Evolutionary conservation across 2,113 vertebrate species (phyloP).

Genomic region (Macquaria australasica): DNA sequence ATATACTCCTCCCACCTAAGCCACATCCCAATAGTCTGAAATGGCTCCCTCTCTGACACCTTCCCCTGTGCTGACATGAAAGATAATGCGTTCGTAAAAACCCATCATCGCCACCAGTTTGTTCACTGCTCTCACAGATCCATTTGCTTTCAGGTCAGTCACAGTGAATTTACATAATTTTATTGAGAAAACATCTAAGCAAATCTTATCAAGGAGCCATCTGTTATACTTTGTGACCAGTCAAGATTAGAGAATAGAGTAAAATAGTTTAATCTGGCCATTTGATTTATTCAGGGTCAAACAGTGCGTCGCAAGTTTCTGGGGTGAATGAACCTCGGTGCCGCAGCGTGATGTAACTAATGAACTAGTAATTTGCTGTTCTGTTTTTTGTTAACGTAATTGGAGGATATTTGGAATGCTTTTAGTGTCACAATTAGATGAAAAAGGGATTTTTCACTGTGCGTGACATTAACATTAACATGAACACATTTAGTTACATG

Average conservation of each 20-base stretch:
- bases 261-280: slow-evolving; percentile 31
- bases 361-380: slow-evolving; percentile 8
- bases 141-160: slow-evolving; percentile 57
- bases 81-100: slow-evolving; percentile 30
- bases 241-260: slow-evolving; percentile 45
- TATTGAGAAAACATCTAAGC: slow-evolving; percentile 54
- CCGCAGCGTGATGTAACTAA: background rate
- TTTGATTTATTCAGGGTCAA: slow-evolving; percentile 33
- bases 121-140: slow-evolving; percentile 55
- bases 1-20: slow-evolving; percentile 4
- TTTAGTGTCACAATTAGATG: slow-evolving; percentile 12
- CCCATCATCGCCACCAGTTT: slow-evolving; percentile 25
- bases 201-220: slow-evolving; percentile 54
- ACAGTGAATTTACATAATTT: slow-evolving; percentile 47
- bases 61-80: slow-evolving; percentile 14
- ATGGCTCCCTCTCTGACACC: slow-evolving; percentile 34
- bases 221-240: slow-evolving; percentile 55
- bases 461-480: slow-evolving; percentile 16
- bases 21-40: slow-evolving; percentile 20
- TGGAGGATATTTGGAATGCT: background rate
- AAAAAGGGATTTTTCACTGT: background rate
- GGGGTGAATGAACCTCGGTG: background rate
- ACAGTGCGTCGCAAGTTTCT: background rate
- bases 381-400: background rate
- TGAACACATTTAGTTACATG: background rate